phyloP scores from a whole-genome alignment of 2,797 vertebrate genomes.

The Notamacropus eugenii region DNA sequence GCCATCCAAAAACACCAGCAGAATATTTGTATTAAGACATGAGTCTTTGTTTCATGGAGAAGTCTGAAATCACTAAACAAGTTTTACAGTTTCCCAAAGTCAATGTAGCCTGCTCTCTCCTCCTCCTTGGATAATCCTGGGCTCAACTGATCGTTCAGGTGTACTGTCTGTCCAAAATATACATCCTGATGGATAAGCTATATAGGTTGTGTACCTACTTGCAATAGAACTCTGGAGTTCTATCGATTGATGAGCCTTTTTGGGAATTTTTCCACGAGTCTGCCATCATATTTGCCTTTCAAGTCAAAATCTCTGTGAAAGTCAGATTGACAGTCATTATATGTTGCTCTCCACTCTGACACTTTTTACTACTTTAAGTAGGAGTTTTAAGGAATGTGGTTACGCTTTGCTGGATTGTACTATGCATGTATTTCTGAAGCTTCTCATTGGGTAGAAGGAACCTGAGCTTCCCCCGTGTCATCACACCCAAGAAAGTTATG shows the following conservation, averaged over 20 bases:
- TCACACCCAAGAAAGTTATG: neutral
- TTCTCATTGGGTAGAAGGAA: neutral
- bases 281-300: no score
- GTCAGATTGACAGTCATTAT: no score
- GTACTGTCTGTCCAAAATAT: neutral
- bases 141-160: neutral
- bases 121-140: no score
- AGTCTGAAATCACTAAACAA: neutral
- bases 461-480: neutral
- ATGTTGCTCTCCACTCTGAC: no score
- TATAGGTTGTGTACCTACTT: neutral
- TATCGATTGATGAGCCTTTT: no score
- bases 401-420: neutral
- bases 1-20: neutral
- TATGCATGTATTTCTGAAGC: neutral
- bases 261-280: no score
- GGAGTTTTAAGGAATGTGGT: no score
- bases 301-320: no score
- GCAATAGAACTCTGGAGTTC: neutral
- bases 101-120: neutral
- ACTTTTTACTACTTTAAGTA: no score
- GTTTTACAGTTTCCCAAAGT: neutral
- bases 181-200: neutral
- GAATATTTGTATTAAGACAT: neutral
- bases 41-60: neutral